phyloP scores from a whole-genome alignment of 2,888 invertebrate genomes.

The Maniola hyperantus region DNA sequence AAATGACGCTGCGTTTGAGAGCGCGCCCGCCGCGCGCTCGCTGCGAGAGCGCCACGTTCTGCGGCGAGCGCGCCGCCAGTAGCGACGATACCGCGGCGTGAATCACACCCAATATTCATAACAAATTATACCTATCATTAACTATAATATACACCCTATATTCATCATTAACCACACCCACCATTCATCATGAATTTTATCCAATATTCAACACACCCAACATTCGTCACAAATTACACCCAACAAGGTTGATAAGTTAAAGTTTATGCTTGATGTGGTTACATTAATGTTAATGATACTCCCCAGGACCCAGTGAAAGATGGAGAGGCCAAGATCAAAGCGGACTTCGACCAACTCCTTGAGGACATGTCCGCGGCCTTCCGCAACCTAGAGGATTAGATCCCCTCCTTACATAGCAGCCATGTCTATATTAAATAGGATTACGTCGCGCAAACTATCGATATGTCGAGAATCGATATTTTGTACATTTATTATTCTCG shows the following conservation, averaged over 20 bases:
- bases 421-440: constrained; percentile 15
- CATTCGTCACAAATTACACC: background rate
- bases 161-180: background rate
- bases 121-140: too few species aligned
- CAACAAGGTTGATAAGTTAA: too few species aligned
- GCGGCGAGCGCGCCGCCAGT: too few species aligned
- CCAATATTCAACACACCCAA: background rate
- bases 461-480: constrained; percentile 37
- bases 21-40: too few species aligned
- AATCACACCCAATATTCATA: too few species aligned
- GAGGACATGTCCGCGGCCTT: constrained; percentile 99
- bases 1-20: too few species aligned
- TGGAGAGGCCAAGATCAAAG: constrained; percentile 98
- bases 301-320: constrained; percentile 98
- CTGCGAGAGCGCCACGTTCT: too few species aligned
- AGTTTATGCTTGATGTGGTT: too few species aligned
- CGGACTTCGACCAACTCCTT: constrained; percentile 97
- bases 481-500: constrained; percentile 5
- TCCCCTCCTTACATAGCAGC: background rate
- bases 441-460: constrained; percentile 29
- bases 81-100: too few species aligned
- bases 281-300: background rate
- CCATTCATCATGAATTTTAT: background rate
- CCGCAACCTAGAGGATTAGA: constrained; percentile 98
- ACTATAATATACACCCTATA: background rate